Evolutionary conservation across 2,797 vertebrate species (phyloP).

Genomic region (Lindbergichthys nudifrons): DNA sequence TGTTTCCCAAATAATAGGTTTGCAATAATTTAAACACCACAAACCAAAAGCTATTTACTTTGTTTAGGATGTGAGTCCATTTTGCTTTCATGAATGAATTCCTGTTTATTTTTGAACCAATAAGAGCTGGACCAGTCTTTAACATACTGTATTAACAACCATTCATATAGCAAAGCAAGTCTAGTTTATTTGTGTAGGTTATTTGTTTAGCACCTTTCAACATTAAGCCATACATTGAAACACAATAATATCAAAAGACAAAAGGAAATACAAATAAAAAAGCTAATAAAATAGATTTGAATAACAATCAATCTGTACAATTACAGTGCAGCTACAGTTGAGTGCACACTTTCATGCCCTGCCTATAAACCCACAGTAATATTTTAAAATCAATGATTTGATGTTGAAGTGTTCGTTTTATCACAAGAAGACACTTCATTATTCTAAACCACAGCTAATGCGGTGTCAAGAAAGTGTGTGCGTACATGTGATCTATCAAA

Average conservation of each 20-base stretch:
- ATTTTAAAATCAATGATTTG: neutral
- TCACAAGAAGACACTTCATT: neutral
- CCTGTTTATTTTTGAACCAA: too few relatives aligned
- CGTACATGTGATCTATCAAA: neutral
- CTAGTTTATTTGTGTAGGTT: neutral
- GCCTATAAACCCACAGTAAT: neutral
- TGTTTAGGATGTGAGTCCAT: too few relatives aligned
- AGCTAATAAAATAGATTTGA: neutral
- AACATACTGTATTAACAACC: too few relatives aligned
- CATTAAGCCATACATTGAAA: neutral
- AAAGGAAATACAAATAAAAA: too few relatives aligned
- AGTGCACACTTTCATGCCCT: too few relatives aligned
- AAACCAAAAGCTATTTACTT: neutral
- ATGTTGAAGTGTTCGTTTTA: neutral
- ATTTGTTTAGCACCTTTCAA: neutral
- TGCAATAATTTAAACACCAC: neutral
- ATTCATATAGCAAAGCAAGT: neutral
- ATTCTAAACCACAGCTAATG: conserved; percentile 8
- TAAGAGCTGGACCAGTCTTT: too few relatives aligned
- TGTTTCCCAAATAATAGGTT: neutral
- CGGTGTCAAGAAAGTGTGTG: neutral
- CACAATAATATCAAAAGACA: neutral
- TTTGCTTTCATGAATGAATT: too few relatives aligned
- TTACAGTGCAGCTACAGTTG: neutral
- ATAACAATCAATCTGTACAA: neutral